These are phyloP conservation scores for Chymomyza caudatula DNA, from an alignment of 2,888 invertebrate species.

Conservation along the genomic window DNA sequence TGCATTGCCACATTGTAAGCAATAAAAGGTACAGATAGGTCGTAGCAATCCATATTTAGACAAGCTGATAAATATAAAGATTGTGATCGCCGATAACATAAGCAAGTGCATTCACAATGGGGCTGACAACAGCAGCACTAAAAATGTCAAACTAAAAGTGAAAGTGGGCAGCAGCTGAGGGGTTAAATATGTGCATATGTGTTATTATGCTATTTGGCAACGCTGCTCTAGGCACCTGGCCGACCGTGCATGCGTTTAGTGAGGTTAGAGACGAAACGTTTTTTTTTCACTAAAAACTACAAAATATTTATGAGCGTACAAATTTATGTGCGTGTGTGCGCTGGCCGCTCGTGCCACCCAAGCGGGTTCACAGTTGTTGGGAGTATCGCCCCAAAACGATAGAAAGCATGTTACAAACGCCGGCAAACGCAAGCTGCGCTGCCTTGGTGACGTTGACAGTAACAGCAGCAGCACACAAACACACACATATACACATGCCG, in stretches of 20 bases:
- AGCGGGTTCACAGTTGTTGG: neutral
- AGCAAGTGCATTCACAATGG: slow-evolving; percentile 4
- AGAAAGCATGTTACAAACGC: slow-evolving; percentile 3
- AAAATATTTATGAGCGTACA: neutral
- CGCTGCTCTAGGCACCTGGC: neutral
- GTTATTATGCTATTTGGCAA: slow-evolving; percentile 20
- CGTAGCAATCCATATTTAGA: slow-evolving; percentile 9
- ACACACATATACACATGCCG: slow-evolving; percentile 16
- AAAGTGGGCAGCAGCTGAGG: slow-evolving; percentile 11
- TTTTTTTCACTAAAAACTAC: neutral
- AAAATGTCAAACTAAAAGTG: slow-evolving; percentile 10
- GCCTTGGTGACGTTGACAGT: slow-evolving; percentile 29
- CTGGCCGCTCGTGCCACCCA: slow-evolving; percentile 32
- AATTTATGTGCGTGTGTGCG: slow-evolving; percentile 8
- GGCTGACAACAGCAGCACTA: neutral
- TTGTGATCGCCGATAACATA: neutral
- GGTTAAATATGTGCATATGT: too few species aligned
- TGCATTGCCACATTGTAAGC: slow-evolving; percentile 15
- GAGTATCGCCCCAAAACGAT: neutral
- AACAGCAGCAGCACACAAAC: slow-evolving; percentile 14
- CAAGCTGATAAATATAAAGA: neutral
- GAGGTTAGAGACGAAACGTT: slow-evolving; percentile 64
- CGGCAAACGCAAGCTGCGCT: slow-evolving; percentile 10
- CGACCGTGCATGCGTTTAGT: slow-evolving; percentile 29
- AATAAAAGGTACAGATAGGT: neutral